A percentile compares a stretch with the other conserved stretches of the same genome.
Conservation (phyloP, 2,113 vertebrate species). For the Panthera leo region DNA sequence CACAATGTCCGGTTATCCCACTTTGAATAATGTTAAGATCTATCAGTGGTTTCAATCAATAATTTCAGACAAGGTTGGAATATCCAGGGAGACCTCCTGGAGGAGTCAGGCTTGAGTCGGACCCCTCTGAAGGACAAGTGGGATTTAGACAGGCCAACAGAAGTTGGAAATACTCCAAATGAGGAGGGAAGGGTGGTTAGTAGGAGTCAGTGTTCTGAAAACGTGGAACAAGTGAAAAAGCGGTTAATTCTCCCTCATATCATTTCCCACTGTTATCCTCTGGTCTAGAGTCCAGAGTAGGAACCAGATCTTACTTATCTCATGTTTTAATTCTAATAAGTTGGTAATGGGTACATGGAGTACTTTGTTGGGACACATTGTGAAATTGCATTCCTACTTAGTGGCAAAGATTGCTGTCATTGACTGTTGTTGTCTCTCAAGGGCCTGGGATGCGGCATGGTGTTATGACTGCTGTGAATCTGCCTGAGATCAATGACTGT, state of each 20-base stretch:
- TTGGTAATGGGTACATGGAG: neutral
- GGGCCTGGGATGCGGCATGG: neutral
- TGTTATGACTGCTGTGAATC: neutral
- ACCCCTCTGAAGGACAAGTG: neutral
- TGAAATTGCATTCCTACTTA: neutral
- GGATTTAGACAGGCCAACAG: neutral
- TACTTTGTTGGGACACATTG: neutral
- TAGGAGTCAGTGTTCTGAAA: neutral
- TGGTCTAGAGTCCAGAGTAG: neutral
- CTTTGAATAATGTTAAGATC: neutral
- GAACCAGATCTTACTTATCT: neutral
- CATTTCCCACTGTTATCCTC: neutral
- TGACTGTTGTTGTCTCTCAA: neutral
- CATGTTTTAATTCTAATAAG: neutral
- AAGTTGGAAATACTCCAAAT: neutral
- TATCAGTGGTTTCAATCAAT: neutral
- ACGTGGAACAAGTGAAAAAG: neutral
- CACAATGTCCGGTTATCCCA: neutral
- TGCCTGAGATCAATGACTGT: neutral
- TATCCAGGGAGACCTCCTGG: neutral
- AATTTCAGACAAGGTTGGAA: neutral
- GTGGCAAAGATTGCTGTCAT: neutral
- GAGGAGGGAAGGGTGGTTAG: neutral
- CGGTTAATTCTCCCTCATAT: neutral
- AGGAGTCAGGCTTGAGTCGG: neutral